phyloP scores from a whole-genome alignment of 2,888 invertebrate genomes.

The Mythimna pallens region DNA sequence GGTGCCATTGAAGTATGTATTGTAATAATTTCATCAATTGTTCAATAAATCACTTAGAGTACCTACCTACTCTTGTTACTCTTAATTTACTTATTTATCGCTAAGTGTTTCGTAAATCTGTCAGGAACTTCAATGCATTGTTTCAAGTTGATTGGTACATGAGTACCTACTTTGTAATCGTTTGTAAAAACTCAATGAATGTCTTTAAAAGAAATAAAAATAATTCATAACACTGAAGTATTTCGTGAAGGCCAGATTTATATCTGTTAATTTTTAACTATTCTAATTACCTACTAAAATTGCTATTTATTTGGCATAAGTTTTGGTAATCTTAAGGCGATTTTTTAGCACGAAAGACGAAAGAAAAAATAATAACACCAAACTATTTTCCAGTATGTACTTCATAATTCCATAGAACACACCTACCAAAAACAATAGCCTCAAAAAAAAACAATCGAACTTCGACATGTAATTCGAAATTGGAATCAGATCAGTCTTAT shows the following conservation, averaged over 20 bases:
- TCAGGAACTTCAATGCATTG: constrained; percentile 30
- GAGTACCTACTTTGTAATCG: neutral
- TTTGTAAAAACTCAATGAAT: neutral
- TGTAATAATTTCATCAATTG: constrained; percentile 69
- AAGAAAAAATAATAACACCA: neutral
- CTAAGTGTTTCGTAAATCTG: constrained; percentile 46
- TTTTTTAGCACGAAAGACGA: neutral
- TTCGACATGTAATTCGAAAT: constrained; percentile 37
- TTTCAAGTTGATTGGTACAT: constrained; percentile 24
- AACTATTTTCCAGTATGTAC: too few species aligned
- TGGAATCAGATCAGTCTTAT: constrained; percentile 24
- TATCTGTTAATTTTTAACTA: neutral
- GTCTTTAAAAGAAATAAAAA: neutral
- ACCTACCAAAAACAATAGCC: neutral
- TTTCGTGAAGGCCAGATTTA: too few species aligned
- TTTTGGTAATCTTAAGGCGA: neutral
- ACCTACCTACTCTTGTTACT: constrained; percentile 50
- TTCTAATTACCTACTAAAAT: neutral
- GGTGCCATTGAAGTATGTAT: constrained; percentile 60
- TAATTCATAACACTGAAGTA: neutral
- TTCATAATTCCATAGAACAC: neutral
- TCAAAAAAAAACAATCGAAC: constrained; percentile 7
- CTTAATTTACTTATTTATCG: constrained; percentile 55
- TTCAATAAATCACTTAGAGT: constrained; percentile 68
- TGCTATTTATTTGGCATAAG: neutral